phyloP scores from a whole-genome alignment of 2,797 vertebrate species.

The Lepilemur ruficaudatus region DNA sequence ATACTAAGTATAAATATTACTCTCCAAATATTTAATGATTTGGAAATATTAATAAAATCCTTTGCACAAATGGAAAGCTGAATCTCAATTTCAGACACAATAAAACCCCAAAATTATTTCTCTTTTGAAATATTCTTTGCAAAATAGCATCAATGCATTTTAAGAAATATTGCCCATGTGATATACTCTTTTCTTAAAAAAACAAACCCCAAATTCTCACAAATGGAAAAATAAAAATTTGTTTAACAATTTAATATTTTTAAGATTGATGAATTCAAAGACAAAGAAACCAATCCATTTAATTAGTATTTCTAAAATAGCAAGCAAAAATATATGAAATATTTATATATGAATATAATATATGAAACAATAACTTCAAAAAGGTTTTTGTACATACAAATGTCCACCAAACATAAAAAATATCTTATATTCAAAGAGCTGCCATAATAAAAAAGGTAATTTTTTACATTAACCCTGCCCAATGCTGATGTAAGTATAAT shows the following conservation, averaged over 20 bases:
- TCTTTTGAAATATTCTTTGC: background rate
- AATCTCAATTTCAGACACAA: background rate
- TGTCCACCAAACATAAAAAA: background rate
- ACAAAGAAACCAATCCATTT: background rate
- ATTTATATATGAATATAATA: too few species aligned
- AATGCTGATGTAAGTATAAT: background rate
- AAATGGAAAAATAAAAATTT: background rate
- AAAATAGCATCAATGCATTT: background rate
- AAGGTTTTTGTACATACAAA: background rate
- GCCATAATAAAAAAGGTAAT: background rate
- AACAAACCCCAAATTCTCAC: background rate
- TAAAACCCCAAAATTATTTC: background rate
- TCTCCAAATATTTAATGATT: background rate
- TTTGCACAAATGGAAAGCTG: background rate
- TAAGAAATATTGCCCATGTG: background rate
- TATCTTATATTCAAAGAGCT: background rate
- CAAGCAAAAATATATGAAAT: background rate
- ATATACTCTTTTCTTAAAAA: background rate
- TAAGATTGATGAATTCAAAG: background rate
- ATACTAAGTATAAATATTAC: background rate
- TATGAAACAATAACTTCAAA: background rate
- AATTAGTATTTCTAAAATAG: background rate
- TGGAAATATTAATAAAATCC: background rate
- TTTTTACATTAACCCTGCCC: background rate
- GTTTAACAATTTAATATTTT: background rate